Evolutionary conservation across 2,888 invertebrate genomes (phyloP).

Genomic region (Aplocera efformata): DNA sequence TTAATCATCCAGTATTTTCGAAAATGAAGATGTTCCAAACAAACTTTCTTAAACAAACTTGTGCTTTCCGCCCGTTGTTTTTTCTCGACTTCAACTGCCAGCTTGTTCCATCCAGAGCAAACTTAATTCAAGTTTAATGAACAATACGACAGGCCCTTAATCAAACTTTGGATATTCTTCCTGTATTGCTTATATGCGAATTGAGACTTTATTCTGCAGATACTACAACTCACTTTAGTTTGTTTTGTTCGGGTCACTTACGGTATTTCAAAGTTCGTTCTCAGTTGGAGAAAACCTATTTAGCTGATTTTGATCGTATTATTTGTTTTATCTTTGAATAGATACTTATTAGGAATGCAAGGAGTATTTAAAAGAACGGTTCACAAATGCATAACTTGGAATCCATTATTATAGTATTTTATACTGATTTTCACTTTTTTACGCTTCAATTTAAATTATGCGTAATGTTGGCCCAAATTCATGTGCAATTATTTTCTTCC

Average conservation of each 20-base stretch:
- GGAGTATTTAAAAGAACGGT: conserved; percentile 15
- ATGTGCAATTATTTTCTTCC: conserved; percentile 6
- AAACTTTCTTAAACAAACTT: conserved; percentile 58
- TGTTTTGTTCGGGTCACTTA: conserved; percentile 25
- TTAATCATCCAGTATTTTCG: conserved; percentile 13
- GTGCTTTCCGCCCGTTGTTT: conserved; percentile 51
- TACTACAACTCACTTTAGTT: conserved; percentile 32
- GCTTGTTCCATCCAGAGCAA: conserved; percentile 79
- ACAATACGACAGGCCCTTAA: conserved; percentile 81
- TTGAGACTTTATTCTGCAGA: conserved; percentile 34
- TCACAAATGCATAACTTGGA: too few species aligned
- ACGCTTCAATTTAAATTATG: background rate
- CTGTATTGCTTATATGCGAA: conserved; percentile 30
- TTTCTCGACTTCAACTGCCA: conserved; percentile 76
- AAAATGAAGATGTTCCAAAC: conserved; percentile 44
- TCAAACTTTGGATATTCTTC: conserved; percentile 77
- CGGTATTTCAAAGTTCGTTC: conserved; percentile 33
- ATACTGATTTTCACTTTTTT: too few species aligned
- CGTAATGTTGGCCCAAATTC: conserved; percentile 2
- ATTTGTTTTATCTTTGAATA: conserved; percentile 63
- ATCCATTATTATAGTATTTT: too few species aligned
- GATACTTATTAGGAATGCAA: conserved; percentile 36
- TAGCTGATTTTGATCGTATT: conserved; percentile 74
- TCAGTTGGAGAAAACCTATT: conserved; percentile 70
- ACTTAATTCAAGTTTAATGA: conserved; percentile 82